Conservation (phyloP, 2,113 vertebrate species). For the Hyperoodon ampullatus region DNA sequence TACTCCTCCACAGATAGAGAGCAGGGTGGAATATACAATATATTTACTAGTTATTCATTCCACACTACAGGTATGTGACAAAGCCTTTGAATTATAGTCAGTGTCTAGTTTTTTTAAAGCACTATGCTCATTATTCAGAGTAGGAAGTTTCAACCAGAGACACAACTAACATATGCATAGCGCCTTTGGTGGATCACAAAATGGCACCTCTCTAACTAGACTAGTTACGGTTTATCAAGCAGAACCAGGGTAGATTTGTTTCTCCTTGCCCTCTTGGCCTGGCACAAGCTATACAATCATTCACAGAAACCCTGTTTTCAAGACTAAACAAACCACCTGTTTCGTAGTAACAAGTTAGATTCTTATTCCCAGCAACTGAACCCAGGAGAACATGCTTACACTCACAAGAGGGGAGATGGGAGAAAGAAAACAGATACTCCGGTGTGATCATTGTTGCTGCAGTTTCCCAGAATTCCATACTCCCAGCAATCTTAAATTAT, state of each 20-base stretch:
- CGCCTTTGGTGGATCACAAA: background rate
- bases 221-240: background rate
- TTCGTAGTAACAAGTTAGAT: background rate
- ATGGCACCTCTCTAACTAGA: background rate
- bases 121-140: background rate
- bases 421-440: background rate
- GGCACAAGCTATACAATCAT: background rate
- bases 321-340: background rate
- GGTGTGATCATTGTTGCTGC: background rate
- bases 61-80: background rate
- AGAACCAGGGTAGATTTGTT: background rate
- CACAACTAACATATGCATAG: background rate
- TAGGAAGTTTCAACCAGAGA: background rate
- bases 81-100: constrained; percentile 33
- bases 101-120: background rate
- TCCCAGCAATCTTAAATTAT: background rate
- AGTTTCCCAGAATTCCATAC: background rate
- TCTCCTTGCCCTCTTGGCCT: background rate
- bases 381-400: background rate
- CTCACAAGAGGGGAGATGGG: background rate
- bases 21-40: background rate
- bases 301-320: background rate
- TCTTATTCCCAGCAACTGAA: background rate
- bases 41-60: constrained; percentile 43
- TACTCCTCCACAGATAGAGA: background rate